Evolutionary conservation across 2,113 vertebrate genomes (phyloP).

Genomic region (Gila orcuttii): DNA sequence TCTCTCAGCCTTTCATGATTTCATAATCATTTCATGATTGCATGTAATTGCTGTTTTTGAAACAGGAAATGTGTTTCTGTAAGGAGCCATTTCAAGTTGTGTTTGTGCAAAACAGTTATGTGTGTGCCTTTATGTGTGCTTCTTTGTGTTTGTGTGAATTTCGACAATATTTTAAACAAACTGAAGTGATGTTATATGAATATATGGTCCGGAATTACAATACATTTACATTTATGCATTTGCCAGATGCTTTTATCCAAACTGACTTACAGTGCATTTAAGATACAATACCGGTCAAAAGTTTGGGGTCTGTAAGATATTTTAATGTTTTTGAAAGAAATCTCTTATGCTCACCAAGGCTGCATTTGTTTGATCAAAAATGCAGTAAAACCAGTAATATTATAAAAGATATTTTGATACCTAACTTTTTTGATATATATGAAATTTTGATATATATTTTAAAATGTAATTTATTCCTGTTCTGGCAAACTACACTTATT

Average conservation of each 20-base stretch:
- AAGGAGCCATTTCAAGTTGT: slow-evolving; percentile 6
- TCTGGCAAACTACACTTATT: neutral
- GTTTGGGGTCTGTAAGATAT: neutral
- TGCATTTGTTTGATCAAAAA: neutral
- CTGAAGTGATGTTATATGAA: neutral
- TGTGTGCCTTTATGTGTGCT: neutral
- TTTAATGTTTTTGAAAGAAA: neutral
- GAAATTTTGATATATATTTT: neutral
- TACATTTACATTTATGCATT: neutral
- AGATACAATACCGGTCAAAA: neutral
- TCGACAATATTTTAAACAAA: neutral
- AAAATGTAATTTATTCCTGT: no score
- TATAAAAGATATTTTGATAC: neutral
- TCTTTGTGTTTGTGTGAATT: slow-evolving; percentile 32
- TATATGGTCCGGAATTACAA: neutral
- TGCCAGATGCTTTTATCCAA: neutral
- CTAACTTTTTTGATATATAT: neutral
- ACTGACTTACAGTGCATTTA: neutral
- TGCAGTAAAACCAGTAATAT: neutral
- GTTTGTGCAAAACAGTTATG: neutral
- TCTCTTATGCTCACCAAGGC: neutral
- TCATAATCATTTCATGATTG: neutral
- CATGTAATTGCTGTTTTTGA: slow-evolving; percentile 24
- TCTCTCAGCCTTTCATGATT: neutral
- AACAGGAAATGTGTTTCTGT: slow-evolving; percentile 47